Evolutionary conservation across 2,888 invertebrate genomes (phyloP).

Genomic region (Stenichneumon culpator): DNA sequence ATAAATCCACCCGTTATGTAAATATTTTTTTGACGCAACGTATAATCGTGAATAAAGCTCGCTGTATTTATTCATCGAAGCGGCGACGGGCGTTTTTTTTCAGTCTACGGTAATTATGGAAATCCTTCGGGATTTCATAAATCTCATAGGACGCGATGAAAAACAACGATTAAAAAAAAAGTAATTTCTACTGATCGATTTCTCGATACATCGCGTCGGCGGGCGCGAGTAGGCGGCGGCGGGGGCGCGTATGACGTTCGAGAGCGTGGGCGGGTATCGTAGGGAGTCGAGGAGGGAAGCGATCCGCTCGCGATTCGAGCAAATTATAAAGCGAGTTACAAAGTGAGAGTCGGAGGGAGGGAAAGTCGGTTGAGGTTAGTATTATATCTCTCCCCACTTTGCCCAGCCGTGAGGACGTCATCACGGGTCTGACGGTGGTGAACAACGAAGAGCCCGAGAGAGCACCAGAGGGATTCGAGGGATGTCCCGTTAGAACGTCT

Average conservation of each 20-base stretch:
- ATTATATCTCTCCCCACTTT: conserved; percentile 4
- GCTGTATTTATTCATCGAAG: background rate
- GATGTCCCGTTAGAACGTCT: conserved; percentile 60
- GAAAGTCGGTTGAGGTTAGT: conserved; percentile 35
- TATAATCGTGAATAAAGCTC: background rate
- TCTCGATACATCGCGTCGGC: conserved; percentile 39
- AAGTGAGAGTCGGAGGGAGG: background rate
- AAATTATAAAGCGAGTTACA: background rate
- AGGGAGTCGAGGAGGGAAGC: background rate
- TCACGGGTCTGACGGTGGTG: conserved; percentile 18
- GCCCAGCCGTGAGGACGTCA: conserved; percentile 47
- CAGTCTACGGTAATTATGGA: background rate
- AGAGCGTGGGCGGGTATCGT: conserved; percentile 31
- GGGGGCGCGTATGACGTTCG: conserved; percentile 9
- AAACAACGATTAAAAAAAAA: conserved; percentile 35
- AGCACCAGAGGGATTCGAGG: conserved; percentile 31
- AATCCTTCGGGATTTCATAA: background rate
- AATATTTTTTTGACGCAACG: background rate
- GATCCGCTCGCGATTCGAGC: background rate
- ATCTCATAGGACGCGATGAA: background rate
- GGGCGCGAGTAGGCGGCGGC: background rate
- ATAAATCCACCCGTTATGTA: conserved; percentile 5
- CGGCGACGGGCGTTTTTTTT: background rate
- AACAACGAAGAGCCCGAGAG: conserved; percentile 3
- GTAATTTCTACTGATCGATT: conserved; percentile 34